These are phyloP conservation scores for Chrysolina haemoptera DNA, from an alignment of 2,888 invertebrate species.

Conservation along the genomic window DNA sequence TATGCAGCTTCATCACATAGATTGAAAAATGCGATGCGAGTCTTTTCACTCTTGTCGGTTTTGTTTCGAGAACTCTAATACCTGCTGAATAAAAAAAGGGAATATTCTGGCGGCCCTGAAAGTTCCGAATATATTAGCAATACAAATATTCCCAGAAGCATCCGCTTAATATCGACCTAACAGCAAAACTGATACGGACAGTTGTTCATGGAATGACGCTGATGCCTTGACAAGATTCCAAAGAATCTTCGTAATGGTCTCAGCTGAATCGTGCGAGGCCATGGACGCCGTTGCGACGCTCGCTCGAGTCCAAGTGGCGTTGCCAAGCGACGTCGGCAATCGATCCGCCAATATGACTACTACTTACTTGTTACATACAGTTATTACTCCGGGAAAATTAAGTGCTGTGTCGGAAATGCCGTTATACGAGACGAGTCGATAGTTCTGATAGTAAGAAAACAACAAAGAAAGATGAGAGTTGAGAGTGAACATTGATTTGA, in stretches of 20 bases:
- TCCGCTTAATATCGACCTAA: constrained; percentile 6
- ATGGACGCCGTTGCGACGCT: constrained; percentile 52
- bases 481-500: too few species aligned
- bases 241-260: constrained; percentile 8
- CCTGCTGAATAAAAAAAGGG: too few species aligned
- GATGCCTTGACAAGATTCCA: constrained; percentile 4
- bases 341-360: constrained; percentile 59
- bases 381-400: constrained; percentile 15
- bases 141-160: constrained; percentile 5
- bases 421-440: neutral
- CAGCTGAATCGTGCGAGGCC: constrained; percentile 43
- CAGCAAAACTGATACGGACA: constrained; percentile 12
- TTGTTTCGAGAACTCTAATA: too few species aligned
- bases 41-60: too few species aligned
- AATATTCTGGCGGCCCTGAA: neutral
- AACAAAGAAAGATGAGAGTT: too few species aligned
- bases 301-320: constrained; percentile 55
- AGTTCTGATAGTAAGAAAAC: too few species aligned
- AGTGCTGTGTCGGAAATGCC: constrained; percentile 4
- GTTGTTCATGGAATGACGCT: constrained; percentile 9
- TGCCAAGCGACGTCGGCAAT: constrained; percentile 59
- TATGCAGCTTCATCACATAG: too few species aligned
- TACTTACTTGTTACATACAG: constrained; percentile 31
- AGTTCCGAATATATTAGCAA: constrained; percentile 8
- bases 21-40: too few species aligned